Evolutionary conservation across 2,113 vertebrate species (phyloP).

Genomic region (Sorex araneus): DNA sequence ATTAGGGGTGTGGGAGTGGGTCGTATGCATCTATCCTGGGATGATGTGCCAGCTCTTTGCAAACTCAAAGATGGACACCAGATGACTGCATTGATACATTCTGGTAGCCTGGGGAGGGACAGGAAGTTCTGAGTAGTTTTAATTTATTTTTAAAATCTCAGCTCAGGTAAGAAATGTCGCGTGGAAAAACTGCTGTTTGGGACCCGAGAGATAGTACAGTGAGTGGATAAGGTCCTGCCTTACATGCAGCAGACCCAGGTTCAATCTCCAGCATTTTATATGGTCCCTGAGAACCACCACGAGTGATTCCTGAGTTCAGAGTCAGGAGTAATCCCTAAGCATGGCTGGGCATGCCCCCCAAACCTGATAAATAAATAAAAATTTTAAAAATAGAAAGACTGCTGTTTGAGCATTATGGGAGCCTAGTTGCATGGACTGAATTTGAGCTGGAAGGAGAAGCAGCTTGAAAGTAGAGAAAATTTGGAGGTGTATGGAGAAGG

Average conservation of each 20-base stretch:
- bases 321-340: background rate
- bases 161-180: no score
- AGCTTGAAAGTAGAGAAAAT: background rate
- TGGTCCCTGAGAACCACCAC: no score
- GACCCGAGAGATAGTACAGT: no score
- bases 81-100: accelerated
- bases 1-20: background rate
- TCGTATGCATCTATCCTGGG: no score
- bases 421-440: background rate
- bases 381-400: background rate
- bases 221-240: no score
- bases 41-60: accelerated
- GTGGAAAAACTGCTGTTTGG: background rate
- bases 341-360: no score
- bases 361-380: background rate
- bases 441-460: background rate
- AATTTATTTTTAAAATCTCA: no score
- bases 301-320: no score
- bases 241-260: no score
- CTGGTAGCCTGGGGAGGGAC: background rate
- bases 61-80: no score
- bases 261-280: no score
- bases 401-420: background rate
- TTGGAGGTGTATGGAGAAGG: background rate
- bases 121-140: background rate